Evolutionary conservation across 2,888 invertebrate genomes (phyloP).

Genomic region (Lysandra bellargus): DNA sequence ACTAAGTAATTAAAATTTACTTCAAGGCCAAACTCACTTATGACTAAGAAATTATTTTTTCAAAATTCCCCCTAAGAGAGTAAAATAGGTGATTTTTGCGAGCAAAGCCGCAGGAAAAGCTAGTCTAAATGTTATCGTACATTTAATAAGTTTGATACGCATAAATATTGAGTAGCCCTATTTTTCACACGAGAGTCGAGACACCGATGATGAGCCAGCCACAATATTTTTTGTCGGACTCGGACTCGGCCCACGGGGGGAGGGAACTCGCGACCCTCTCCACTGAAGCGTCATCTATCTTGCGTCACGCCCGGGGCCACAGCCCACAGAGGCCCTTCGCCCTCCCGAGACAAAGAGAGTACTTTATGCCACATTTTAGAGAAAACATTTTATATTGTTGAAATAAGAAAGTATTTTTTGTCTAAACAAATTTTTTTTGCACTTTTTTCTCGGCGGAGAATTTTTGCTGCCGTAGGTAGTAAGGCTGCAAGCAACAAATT

Average conservation of each 20-base stretch:
- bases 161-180: background rate
- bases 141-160: background rate
- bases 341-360: slow-evolving; percentile 3
- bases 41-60: no score
- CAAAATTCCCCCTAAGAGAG: no score
- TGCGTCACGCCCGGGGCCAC: background rate
- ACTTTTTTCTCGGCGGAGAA: background rate
- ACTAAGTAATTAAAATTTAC: no score
- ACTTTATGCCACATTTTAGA: background rate
- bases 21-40: no score
- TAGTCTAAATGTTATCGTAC: no score
- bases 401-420: slow-evolving; percentile 26
- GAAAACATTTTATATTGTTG: background rate
- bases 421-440: background rate
- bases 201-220: background rate
- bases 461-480: no score
- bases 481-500: no score
- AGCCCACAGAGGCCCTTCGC: background rate
- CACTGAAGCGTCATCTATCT: slow-evolving; percentile 10
- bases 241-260: background rate
- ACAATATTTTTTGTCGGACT: background rate
- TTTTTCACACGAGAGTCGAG: no score
- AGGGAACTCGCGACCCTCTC: background rate
- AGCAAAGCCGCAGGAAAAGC: no score
- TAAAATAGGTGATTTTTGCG: no score